phyloP scores from a whole-genome alignment of 2,797 vertebrate genomes.

The Sebastiscus tertius region DNA sequence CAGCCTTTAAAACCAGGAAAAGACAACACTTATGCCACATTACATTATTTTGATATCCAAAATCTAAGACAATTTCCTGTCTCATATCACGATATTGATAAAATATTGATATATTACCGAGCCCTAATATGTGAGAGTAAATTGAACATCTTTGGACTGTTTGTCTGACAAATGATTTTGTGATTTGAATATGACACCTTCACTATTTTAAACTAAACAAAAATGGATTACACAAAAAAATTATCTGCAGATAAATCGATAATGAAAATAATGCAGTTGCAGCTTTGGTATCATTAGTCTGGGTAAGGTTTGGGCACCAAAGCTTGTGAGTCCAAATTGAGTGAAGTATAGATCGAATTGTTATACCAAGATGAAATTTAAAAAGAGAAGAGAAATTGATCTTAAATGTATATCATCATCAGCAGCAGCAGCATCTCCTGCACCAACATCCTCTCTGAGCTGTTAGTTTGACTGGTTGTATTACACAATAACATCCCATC shows the following conservation, averaged over 20 bases:
- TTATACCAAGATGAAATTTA: background rate
- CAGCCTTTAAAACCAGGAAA: too few species aligned
- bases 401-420: background rate
- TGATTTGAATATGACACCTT: background rate
- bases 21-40: too few species aligned
- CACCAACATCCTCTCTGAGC: background rate
- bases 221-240: background rate
- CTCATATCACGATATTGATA: too few species aligned
- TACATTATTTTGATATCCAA: too few species aligned
- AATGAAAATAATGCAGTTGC: background rate
- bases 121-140: background rate
- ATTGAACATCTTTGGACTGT: fast-evolving
- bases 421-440: background rate
- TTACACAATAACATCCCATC: conserved; percentile 6
- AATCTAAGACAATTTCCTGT: too few species aligned
- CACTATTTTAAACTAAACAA: background rate
- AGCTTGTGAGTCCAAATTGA: background rate
- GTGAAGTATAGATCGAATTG: background rate
- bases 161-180: background rate
- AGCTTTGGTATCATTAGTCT: background rate
- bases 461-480: background rate
- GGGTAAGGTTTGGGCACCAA: background rate
- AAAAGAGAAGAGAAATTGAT: background rate
- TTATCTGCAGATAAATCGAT: background rate
- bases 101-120: too few species aligned